Conservation (phyloP, 2,113 vertebrate species). For the Grus americana region DNA sequence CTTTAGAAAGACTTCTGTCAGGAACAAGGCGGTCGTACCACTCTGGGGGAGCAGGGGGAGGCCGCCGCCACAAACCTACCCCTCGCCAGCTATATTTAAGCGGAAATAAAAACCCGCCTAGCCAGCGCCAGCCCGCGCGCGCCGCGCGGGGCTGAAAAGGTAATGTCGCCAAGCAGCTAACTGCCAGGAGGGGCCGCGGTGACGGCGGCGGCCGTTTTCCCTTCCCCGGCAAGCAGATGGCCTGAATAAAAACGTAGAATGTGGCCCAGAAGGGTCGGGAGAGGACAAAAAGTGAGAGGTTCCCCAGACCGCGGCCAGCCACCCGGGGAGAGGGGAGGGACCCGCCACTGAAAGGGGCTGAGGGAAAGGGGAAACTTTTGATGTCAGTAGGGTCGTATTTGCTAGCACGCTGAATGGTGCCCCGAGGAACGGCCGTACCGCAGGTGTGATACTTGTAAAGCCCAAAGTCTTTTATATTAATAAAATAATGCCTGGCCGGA, state of each 20-base stretch:
- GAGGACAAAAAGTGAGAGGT: slow-evolving; percentile 93
- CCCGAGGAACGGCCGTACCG: not conserved
- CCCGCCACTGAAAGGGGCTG: slow-evolving; percentile 68
- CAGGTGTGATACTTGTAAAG: slow-evolving; percentile 78
- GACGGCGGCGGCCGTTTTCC: slow-evolving; percentile 21
- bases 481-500: slow-evolving; percentile 47
- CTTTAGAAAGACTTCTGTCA: slow-evolving; percentile 94
- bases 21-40: slow-evolving; percentile 78
- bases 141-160: not conserved
- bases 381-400: slow-evolving; percentile 58
- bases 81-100: slow-evolving; percentile 66
- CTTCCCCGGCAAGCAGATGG: slow-evolving; percentile 88
- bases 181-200: not conserved
- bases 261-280: slow-evolving; percentile 85
- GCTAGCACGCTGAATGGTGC: not conserved
- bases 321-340: slow-evolving; percentile 81
- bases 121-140: not conserved
- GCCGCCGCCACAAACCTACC: slow-evolving; percentile 63
- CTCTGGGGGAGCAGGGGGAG: slow-evolving; percentile 70
- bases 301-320: slow-evolving; percentile 85
- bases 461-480: slow-evolving; percentile 49
- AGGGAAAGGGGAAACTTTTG: slow-evolving; percentile 72
- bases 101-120: slow-evolving; percentile 33
- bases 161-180: not conserved
- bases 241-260: slow-evolving; percentile 88